These are phyloP conservation scores for Stegana nigrithorax DNA, from an alignment of 2,888 invertebrate genomes.

Conservation along the genomic window DNA sequence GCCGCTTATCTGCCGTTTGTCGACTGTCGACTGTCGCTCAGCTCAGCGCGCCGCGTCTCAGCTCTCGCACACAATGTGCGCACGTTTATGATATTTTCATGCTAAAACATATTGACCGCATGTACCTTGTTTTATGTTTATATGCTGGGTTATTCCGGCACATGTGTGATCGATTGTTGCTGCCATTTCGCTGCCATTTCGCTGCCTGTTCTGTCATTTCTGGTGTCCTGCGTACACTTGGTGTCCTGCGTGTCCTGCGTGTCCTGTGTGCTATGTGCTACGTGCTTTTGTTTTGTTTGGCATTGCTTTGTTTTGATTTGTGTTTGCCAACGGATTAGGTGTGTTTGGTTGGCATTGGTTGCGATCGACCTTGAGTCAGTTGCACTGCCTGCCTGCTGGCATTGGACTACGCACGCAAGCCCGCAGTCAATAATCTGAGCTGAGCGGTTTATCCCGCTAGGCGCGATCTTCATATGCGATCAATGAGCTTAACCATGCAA, in stretches of 20 bases:
- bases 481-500: too few relatives aligned
- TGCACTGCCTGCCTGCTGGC: too few relatives aligned
- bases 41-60: too few relatives aligned
- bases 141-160: constrained; percentile 48
- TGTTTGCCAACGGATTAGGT: not conserved
- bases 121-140: constrained; percentile 16
- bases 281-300: too few relatives aligned
- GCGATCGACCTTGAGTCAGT: too few relatives aligned
- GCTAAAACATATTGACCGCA: constrained; percentile 1
- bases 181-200: constrained; percentile 13
- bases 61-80: too few relatives aligned
- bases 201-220: not conserved
- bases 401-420: too few relatives aligned
- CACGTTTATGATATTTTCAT: constrained; percentile 40
- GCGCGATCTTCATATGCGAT: too few relatives aligned
- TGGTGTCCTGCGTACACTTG: not conserved
- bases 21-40: constrained; percentile 56
- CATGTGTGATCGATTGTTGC: constrained; percentile 3
- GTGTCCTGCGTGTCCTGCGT: not conserved
- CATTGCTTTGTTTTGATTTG: too few relatives aligned
- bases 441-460: too few relatives aligned
- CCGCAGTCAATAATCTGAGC: too few relatives aligned
- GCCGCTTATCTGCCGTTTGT: constrained; percentile 30
- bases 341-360: not conserved
- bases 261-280: not conserved